Percentiles rank a stretch among this genome's conserved stretches.
phyloP scores from a whole-genome alignment of 2,797 vertebrate genomes.

The Gadopsis bispinosus region DNA sequence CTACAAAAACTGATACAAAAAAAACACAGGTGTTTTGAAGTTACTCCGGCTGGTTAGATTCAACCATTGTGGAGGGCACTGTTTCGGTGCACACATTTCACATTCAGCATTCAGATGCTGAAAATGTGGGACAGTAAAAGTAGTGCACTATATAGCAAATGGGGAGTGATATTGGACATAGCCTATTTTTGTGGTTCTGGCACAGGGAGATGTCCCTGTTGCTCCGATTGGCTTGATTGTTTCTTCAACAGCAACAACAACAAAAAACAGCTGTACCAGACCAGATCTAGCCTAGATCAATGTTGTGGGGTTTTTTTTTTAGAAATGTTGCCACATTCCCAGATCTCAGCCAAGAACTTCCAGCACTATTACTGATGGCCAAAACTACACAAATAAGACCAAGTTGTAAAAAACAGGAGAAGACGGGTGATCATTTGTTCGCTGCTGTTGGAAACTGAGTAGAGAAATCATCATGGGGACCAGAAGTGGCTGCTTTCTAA shows the following conservation, averaged over 20 bases:
- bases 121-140: neutral
- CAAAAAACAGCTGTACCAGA: neutral
- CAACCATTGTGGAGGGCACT: slow-evolving; percentile 10
- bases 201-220: neutral
- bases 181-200: neutral
- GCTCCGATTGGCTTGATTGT: neutral
- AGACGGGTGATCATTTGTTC: slow-evolving; percentile 17
- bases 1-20: neutral
- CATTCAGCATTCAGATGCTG: neutral
- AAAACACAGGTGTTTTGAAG: neutral
- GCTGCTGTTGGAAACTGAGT: slow-evolving; percentile 20
- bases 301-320: neutral
- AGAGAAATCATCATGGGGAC: slow-evolving; percentile 68
- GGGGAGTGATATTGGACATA: neutral
- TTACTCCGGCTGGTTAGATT: slow-evolving; percentile 10
- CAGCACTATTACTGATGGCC: neutral
- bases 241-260: neutral
- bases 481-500: slow-evolving; percentile 68
- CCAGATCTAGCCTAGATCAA: neutral
- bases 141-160: neutral
- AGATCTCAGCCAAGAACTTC: neutral
- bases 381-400: neutral
- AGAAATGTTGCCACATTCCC: neutral
- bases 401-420: slow-evolving; percentile 8
- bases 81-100: neutral